Percentiles rank a stretch among this genome's conserved stretches.
phyloP scores from a whole-genome alignment of 2,888 invertebrate species.

The Drosophila demipolita region DNA sequence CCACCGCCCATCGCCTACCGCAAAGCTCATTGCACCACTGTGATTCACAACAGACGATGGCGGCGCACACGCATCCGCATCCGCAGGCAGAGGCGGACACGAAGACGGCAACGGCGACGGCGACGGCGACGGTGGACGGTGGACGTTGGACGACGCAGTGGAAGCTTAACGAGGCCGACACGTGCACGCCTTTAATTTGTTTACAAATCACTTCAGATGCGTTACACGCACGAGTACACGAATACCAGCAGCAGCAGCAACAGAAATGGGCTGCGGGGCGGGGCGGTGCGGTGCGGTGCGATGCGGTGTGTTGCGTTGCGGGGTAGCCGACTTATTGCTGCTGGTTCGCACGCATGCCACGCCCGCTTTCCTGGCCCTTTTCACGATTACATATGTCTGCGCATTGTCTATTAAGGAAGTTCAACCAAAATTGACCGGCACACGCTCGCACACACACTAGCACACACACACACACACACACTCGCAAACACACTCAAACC shows the following conservation, averaged over 20 bases:
- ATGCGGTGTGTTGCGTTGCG: neutral
- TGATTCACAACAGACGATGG: slow-evolving; percentile 50
- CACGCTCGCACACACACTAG: slow-evolving; percentile 40
- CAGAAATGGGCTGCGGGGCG: neutral
- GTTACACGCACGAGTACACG: slow-evolving; percentile 82
- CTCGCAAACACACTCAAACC: neutral
- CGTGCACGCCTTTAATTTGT: slow-evolving; percentile 85
- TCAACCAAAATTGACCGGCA: slow-evolving; percentile 57
- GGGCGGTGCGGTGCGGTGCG: neutral
- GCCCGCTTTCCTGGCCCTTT: slow-evolving; percentile 33
- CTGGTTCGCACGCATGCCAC: slow-evolving; percentile 63
- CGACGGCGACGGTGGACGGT: slow-evolving; percentile 18
- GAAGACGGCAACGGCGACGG: neutral
- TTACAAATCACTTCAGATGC: slow-evolving; percentile 85
- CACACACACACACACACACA: slow-evolving; percentile 5
- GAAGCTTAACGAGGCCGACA: slow-evolving; percentile 84
- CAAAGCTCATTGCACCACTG: slow-evolving; percentile 61
- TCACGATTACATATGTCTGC: slow-evolving; percentile 2
- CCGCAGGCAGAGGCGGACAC: slow-evolving; percentile 10
- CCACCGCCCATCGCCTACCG: slow-evolving; percentile 39
- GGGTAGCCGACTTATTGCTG: slow-evolving; percentile 32
- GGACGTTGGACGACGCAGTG: slow-evolving; percentile 63
- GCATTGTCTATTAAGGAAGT: slow-evolving; percentile 64
- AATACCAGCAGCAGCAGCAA: slow-evolving; percentile 13
- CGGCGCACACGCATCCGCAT: slow-evolving; percentile 52